Evolutionary conservation across 2,797 vertebrate species (phyloP).

Genomic region (Sarcoramphus papa): DNA sequence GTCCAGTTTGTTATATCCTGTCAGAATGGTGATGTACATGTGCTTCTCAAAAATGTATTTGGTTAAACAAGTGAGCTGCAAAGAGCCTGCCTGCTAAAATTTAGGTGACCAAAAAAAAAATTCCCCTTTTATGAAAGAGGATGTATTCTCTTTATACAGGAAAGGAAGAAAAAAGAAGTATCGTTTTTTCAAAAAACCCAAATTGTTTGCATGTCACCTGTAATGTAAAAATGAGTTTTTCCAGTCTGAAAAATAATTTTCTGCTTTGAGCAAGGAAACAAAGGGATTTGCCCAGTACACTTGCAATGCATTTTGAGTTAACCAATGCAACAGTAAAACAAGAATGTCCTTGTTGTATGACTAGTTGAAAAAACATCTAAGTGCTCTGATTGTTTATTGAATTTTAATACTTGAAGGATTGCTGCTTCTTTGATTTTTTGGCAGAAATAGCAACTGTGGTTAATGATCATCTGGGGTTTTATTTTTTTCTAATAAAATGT

Average conservation of each 20-base stretch:
- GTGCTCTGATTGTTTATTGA: neutral
- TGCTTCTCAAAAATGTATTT: neutral
- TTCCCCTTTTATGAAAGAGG: neutral
- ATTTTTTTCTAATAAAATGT: slow-evolving; percentile 9
- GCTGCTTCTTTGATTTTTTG: neutral
- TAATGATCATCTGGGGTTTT: neutral
- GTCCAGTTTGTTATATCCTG: neutral
- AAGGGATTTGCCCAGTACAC: neutral
- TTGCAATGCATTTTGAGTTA: neutral
- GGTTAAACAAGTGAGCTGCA: neutral
- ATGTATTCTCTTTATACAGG: neutral
- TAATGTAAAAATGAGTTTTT: neutral
- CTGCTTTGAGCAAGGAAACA: neutral
- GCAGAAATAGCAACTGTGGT: slow-evolving; percentile 1
- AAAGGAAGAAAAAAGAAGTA: neutral
- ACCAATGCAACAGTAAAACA: neutral
- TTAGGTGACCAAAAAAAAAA: neutral
- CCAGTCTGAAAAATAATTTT: neutral
- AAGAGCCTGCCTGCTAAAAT: neutral
- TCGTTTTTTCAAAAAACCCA: neutral
- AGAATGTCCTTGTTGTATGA: neutral
- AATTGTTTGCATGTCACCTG: neutral
- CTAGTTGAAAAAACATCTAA: neutral
- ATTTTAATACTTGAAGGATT: slow-evolving; percentile 5
- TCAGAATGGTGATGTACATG: neutral